phyloP scores from a whole-genome alignment of 2,797 vertebrate species.

The Chelidonichthys spinosus region DNA sequence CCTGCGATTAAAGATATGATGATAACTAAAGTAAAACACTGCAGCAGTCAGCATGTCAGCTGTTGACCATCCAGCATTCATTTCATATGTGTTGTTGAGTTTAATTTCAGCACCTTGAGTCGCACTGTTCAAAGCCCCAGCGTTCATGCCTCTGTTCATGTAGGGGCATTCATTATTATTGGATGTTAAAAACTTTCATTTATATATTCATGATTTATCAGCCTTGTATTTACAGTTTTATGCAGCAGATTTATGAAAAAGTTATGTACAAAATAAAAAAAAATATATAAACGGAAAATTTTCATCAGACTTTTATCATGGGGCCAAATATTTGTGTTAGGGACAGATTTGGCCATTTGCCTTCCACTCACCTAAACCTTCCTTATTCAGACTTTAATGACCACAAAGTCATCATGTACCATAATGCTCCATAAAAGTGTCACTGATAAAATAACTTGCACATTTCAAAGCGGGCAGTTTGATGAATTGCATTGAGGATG shows the following conservation, averaged over 20 bases:
- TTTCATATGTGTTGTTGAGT: background rate
- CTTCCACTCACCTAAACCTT: background rate
- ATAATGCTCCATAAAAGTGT: constrained; percentile 7
- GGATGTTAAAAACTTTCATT: background rate
- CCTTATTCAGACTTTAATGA: constrained; percentile 6
- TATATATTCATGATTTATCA: background rate
- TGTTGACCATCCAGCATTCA: too few relatives aligned
- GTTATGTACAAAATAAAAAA: background rate
- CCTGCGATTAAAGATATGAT: too few relatives aligned
- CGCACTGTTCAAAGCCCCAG: background rate
- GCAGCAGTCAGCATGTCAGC: too few relatives aligned
- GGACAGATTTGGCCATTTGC: background rate
- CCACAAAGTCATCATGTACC: background rate
- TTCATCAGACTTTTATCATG: background rate
- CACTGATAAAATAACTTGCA: constrained; percentile 10
- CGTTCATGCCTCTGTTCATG: background rate
- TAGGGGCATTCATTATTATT: background rate
- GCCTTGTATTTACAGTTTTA: background rate
- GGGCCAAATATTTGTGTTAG: background rate
- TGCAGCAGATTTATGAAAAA: background rate
- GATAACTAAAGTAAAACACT: too few relatives aligned
- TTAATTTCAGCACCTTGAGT: background rate
- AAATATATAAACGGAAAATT: background rate
- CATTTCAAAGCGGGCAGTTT: background rate
- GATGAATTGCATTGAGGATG: background rate